Conservation (phyloP, 53 echinoderm and acorn worm genomes). For the Hippasteria phrygiana region DNA sequence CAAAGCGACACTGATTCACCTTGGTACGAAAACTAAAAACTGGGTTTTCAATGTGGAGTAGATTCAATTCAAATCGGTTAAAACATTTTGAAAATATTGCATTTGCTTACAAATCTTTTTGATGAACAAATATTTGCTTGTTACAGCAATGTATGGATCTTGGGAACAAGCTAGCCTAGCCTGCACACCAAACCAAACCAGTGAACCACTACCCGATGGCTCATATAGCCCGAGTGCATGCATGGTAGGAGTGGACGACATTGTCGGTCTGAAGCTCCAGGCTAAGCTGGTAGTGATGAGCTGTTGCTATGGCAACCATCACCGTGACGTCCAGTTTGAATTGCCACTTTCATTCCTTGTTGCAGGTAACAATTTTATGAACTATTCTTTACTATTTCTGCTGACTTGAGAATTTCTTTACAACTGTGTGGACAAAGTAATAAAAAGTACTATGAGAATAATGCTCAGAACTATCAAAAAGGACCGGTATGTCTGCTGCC, state of each 20-base stretch:
- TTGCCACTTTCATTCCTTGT: constrained; percentile 87
- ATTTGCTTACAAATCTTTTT: too few species aligned
- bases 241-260: constrained; percentile 80
- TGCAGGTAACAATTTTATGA: constrained; percentile 72
- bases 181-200: constrained; percentile 81
- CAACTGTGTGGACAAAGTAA: background rate
- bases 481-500: too few species aligned
- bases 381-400: too few species aligned
- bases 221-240: constrained; percentile 71
- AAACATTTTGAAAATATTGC: too few species aligned
- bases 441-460: too few species aligned
- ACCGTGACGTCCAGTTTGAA: constrained; percentile 68
- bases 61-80: background rate
- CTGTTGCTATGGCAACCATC: constrained; percentile 91
- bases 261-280: constrained; percentile 76
- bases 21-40: constrained; percentile 65
- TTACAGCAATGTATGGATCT: constrained; percentile 76
- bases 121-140: background rate
- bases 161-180: constrained; percentile 85
- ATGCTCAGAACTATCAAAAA: too few species aligned
- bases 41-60: background rate
- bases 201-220: constrained; percentile 60
- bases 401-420: background rate
- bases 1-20: constrained; percentile 80
- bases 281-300: constrained; percentile 86